Evolutionary conservation across 2,888 invertebrate genomes (phyloP).

Genomic region (Xylota segnis): DNA sequence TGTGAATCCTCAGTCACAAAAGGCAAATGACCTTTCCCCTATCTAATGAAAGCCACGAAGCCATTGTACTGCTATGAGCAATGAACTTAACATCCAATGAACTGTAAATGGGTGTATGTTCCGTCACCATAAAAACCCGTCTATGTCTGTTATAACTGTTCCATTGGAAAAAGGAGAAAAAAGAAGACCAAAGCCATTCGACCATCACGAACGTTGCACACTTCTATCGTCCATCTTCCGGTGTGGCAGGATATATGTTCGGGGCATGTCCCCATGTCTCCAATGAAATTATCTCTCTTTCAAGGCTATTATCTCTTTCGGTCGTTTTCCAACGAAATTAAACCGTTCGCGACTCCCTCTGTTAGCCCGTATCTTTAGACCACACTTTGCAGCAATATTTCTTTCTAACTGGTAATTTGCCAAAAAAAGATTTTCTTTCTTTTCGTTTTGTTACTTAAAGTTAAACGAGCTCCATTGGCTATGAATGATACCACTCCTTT

Average conservation of each 20-base stretch:
- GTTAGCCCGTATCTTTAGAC: conserved; percentile 12
- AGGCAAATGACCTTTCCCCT: conserved; percentile 3
- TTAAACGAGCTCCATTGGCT: background rate
- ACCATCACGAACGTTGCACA: conserved; percentile 26
- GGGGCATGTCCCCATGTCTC: conserved; percentile 50
- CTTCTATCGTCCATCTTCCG: conserved; percentile 25
- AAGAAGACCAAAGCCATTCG: background rate
- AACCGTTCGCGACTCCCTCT: conserved; percentile 20
- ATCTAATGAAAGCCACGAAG: background rate
- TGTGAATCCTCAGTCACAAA: background rate
- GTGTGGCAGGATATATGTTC: conserved; percentile 45
- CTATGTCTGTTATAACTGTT: background rate
- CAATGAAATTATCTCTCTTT: conserved; percentile 43
- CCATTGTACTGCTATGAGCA: background rate
- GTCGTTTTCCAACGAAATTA: conserved; percentile 34
- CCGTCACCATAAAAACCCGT: background rate
- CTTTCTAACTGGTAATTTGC: conserved; percentile 60
- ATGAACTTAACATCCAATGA: conserved; percentile 9
- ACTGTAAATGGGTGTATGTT: background rate
- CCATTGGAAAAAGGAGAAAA: background rate
- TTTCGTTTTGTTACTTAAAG: conserved; percentile 3
- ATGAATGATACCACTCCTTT: conserved; percentile 16
- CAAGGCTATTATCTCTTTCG: conserved; percentile 33
- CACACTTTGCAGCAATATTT: conserved; percentile 33
- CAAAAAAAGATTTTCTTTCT: conserved; percentile 33